Percentiles rank a stretch among this genome's conserved stretches.
Conservation (phyloP, 1,140 invertebrate species). For the Oedothorax gibbosus region DNA sequence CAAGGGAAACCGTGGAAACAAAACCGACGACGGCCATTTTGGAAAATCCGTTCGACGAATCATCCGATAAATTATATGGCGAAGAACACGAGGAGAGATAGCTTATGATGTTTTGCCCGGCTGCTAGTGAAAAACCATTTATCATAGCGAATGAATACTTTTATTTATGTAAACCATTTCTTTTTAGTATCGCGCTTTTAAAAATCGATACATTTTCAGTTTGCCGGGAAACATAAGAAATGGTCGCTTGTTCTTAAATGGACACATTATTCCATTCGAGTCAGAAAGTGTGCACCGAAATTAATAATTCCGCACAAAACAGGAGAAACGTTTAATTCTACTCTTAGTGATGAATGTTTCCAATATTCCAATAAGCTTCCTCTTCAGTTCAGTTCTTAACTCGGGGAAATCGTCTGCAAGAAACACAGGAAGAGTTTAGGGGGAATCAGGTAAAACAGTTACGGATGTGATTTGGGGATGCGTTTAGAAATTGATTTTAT, state of each 20-base stretch:
- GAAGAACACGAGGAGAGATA: neutral
- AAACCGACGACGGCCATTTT: slow-evolving; percentile 48
- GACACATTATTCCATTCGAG: slow-evolving; percentile 42
- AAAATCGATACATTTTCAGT: slow-evolving; percentile 55
- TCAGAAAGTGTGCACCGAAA: slow-evolving; percentile 32
- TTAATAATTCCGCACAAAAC: slow-evolving; percentile 58
- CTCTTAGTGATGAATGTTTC: slow-evolving; percentile 54
- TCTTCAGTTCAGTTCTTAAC: slow-evolving; percentile 19
- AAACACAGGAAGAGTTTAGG: slow-evolving; percentile 18
- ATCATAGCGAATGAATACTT: slow-evolving; percentile 27
- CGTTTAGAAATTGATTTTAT: slow-evolving; percentile 38
- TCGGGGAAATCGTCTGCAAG: slow-evolving; percentile 38
- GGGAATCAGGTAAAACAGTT: slow-evolving; percentile 13
- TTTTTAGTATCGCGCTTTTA: slow-evolving; percentile 36
- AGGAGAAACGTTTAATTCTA: slow-evolving; percentile 42
- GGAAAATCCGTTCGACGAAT: slow-evolving; percentile 25
- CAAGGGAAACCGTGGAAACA: slow-evolving; percentile 30
- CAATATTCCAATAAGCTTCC: slow-evolving; percentile 57
- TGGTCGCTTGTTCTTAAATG: slow-evolving; percentile 39
- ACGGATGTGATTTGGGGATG: slow-evolving; percentile 38
- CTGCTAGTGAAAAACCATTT: slow-evolving; percentile 56
- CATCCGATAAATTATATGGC: slow-evolving; percentile 33
- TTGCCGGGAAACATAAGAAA: slow-evolving; percentile 35
- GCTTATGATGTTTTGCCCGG: slow-evolving; percentile 19
- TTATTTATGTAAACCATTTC: slow-evolving; percentile 50